Percentiles rank a stretch among this genome's conserved stretches.
phyloP scores from a whole-genome alignment of 2,113 vertebrate species.

The Coturnix japonica region DNA sequence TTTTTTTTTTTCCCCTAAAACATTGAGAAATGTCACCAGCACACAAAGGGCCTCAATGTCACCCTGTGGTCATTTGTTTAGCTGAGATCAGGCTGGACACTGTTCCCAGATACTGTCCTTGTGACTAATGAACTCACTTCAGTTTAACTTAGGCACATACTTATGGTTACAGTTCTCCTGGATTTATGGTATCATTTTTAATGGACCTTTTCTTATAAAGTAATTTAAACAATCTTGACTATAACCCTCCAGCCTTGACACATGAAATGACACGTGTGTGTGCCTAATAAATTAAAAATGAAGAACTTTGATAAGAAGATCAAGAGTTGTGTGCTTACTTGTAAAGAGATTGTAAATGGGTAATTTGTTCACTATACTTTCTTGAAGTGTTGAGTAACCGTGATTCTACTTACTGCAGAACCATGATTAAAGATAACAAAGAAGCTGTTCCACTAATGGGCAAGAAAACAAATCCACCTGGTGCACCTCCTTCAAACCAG shows the following conservation, averaged over 20 bases:
- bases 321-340: neutral
- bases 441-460: slow-evolving; percentile 70
- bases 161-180: neutral
- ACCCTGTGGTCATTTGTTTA: neutral
- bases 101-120: neutral
- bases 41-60: neutral
- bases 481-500: slow-evolving; percentile 52
- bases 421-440: slow-evolving; percentile 70
- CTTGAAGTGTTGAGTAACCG: neutral
- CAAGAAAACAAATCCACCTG: slow-evolving; percentile 57
- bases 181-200: neutral
- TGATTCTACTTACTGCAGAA: slow-evolving; percentile 14
- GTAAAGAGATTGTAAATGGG: neutral
- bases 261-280: neutral
- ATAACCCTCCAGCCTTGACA: neutral
- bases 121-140: neutral
- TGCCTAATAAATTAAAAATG: neutral
- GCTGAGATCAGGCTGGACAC: neutral
- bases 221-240: neutral
- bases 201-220: neutral
- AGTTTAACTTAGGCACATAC: neutral
- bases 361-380: neutral
- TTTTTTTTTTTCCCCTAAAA: neutral
- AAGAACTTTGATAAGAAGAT: neutral
- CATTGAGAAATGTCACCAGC: neutral